Percentiles rank a stretch among this genome's conserved stretches.
These are phyloP conservation scores for Trichomycterus rosablanca DNA, from an alignment of 2,113 vertebrate genomes.

Conservation along the genomic window DNA sequence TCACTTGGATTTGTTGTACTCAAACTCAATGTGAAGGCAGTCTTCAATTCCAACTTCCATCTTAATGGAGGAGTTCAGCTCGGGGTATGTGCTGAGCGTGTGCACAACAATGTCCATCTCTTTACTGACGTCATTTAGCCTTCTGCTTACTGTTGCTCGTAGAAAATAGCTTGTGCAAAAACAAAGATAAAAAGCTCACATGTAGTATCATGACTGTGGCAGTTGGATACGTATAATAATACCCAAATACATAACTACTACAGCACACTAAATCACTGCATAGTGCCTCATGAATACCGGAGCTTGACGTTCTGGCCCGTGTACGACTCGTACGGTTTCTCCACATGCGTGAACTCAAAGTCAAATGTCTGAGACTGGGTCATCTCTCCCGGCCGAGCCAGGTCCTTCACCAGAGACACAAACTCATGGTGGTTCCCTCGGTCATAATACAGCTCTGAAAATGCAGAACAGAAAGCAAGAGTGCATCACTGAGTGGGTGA, in stretches of 20 bases:
- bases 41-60: constrained; percentile 99
- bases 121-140: constrained; percentile 91
- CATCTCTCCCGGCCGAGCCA: constrained; percentile 92
- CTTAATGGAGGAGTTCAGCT: constrained; percentile 97
- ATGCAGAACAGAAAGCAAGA: background rate
- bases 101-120: constrained; percentile 98
- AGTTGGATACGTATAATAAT: too few species aligned
- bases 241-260: background rate
- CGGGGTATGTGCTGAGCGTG: constrained; percentile 91
- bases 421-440: constrained; percentile 97
- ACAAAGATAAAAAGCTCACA: too few species aligned
- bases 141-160: constrained; percentile 87
- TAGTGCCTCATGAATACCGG: constrained; percentile 60
- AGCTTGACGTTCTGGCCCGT: constrained; percentile 97
- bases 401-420: constrained; percentile 94
- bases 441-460: constrained; percentile 92
- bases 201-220: too few species aligned
- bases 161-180: constrained; percentile 98
- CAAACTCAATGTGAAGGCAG: constrained; percentile 97
- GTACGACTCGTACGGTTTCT: constrained; percentile 97
- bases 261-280: background rate
- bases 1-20: constrained; percentile 99
- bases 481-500: background rate
- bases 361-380: constrained; percentile 94
- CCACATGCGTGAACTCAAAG: constrained; percentile 98